Base-by-base conservation (phyloP, 2,888 invertebrate genomes). In the Abrostola tripartita region DNA sequence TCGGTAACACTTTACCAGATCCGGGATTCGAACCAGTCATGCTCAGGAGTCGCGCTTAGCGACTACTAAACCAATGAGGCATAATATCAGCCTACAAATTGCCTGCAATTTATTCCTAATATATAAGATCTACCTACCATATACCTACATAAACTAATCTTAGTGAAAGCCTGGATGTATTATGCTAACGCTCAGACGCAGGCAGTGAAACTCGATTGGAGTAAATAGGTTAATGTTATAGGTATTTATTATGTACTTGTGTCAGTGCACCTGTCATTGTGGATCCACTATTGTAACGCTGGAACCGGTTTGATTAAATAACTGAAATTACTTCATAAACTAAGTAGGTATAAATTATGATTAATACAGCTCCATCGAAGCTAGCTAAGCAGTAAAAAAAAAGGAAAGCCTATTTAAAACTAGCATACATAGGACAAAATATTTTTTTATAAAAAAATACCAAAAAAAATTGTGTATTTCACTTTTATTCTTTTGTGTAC, bases 181-280 rank as follows among this genome's bases (percentile, higher is more conserved):
- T 24, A 14, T 5, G 9, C 40, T 5, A 5, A 40, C 4, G 40
- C 40, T 11, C 10, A 8, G 5, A 40, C 9, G 44, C 14, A 14
- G 7, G 12, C 2, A 7, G 24, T 5, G 44, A 47, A 47, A 47
- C 44, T 42, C 42, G 14, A 8, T 24, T 24, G 24, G 24, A 47
- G 44, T 6, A 47, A 47, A 47, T 47, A 47, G 44, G 44, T 47
- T 47, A 24, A 44, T 24, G 9, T 24, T 47, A 6, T n/a, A 47
- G 44, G 24, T 47, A 47, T 14, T 47, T 8, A 24, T 12, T 44
- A 44, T n/a, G 12, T 14, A 6, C 6, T 47, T 24, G 6, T 41
- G n/a, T 41, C 41, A 4, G 41, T n/a, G 10, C 44, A 47, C 44
- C 44, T 47, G 44, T 47, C 14, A 47, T 14, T 47, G 44, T 47